Evolutionary conservation across 2,797 vertebrate species (phyloP), one percentile per base, ranked within the genome.

Genomic region (Alca torda): DNA sequence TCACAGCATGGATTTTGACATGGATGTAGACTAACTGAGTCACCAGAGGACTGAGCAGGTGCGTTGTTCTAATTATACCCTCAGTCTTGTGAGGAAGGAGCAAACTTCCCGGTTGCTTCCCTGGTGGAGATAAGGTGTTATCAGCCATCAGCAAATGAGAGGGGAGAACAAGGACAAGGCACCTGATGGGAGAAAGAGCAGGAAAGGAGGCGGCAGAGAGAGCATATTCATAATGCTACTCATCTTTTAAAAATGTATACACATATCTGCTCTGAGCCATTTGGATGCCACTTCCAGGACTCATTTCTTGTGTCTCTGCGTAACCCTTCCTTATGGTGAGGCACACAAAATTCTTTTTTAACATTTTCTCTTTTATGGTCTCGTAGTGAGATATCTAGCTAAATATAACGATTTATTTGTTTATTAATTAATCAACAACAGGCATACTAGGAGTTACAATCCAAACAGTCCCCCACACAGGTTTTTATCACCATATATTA

Each of bases 1-100:
- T 97, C 95, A 91, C 97, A 96, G 95, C 91, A 96, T 95, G 96
- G 96, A 96, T 96, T 93, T 95, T 96, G 96, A 94, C 93, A 92
- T 86, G 95, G 92, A 92, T 97, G 91, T 94, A 96, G 95, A 96
- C 94, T 93, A 92, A 92, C 89, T 8, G 87, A 97, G 93, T 90
- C 96, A 96, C 93, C 0, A 43, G 96, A 95, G 96, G 91, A 89
- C 95, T 88, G 95, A 97, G 95, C 96, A 97, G 96, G 96, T 97
- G 97, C 84, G 3, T 94, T 90, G 91, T 81, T 97, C 93, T 97
- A 97, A 97, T 96, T 97, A 97, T 96, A 92, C 91, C 92, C 95
- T 94, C 81, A 90, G 92, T 74, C 90, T 96, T 96, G 93, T 79
- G 94, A 95, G 92, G 88, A 94, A 91, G 89, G 92, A 96, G 91